Percentiles rank a stretch among this genome's conserved stretches.
phyloP scores from a whole-genome alignment of 2,797 vertebrate species.

The Thamnophis elegans region DNA sequence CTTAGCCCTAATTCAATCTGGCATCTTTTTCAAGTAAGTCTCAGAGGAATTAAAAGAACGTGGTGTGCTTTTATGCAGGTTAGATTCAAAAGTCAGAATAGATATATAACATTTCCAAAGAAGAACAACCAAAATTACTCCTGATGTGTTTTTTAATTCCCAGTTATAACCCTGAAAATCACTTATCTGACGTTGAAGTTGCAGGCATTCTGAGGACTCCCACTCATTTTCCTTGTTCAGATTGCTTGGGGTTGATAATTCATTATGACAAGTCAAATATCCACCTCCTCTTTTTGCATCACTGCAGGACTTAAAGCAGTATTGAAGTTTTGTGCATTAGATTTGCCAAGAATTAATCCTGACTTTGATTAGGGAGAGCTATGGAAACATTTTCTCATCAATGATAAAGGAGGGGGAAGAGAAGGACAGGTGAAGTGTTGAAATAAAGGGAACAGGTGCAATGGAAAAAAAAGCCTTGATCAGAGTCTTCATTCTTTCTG shows the following conservation, averaged over 20 bases:
- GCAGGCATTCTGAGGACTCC: neutral
- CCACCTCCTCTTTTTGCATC: neutral
- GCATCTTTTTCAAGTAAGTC: neutral
- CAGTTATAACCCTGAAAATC: neutral
- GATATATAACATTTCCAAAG: neutral
- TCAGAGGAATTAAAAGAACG: neutral
- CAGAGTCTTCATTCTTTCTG: slow-evolving; percentile 2
- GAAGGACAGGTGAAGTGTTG: slow-evolving; percentile 11
- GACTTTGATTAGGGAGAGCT: slow-evolving; percentile 36
- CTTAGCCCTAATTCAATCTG: neutral
- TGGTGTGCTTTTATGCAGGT: neutral
- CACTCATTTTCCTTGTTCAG: neutral
- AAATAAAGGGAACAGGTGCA: slow-evolving; percentile 8
- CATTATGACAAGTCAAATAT: slow-evolving; percentile 2
- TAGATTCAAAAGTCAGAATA: neutral
- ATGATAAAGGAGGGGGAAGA: neutral
- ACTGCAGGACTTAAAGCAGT: slow-evolving; percentile 27
- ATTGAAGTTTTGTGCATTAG: slow-evolving; percentile 50
- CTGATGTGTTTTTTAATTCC: neutral
- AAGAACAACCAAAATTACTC: neutral
- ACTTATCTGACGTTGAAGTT: neutral
- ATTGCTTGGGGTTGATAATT: slow-evolving; percentile 1
- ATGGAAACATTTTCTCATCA: slow-evolving; percentile 30
- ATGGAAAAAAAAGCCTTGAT: neutral
- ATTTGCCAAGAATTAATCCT: slow-evolving; percentile 50